phyloP scores from a whole-genome alignment of 2,888 invertebrate genomes.

The Hecatera dysodea region DNA sequence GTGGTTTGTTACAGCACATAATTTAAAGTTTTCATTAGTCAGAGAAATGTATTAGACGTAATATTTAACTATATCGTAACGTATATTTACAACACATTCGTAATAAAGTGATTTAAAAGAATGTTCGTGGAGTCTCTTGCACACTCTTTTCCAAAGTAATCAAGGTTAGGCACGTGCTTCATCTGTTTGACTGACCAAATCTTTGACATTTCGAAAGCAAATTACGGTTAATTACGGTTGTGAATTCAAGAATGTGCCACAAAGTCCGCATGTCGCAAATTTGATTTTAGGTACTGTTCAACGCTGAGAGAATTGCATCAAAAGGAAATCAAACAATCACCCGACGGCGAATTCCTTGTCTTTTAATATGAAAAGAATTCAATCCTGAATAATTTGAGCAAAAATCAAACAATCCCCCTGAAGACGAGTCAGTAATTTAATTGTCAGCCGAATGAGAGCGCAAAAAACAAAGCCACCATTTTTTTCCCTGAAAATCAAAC shows the following conservation, averaged over 20 bases:
- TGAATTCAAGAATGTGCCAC: neutral
- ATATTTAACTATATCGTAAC: neutral
- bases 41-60: neutral
- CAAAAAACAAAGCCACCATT: conserved; percentile 41
- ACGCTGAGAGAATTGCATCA: neutral
- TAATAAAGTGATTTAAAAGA: too few relatives aligned
- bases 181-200: too few relatives aligned
- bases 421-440: conserved; percentile 49
- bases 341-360: neutral
- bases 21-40: neutral
- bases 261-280: neutral
- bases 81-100: too few relatives aligned
- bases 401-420: conserved; percentile 39
- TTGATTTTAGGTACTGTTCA: neutral
- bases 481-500: conserved; percentile 49
- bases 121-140: too few relatives aligned
- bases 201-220: too few relatives aligned
- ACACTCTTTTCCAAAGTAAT: too few relatives aligned
- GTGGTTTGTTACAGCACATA: neutral
- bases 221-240: too few relatives aligned
- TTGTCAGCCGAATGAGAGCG: conserved; percentile 34
- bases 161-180: too few relatives aligned
- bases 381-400: conserved; percentile 12
- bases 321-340: neutral
- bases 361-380: conserved; percentile 6